phyloP scores from a whole-genome alignment of 2,113 vertebrate genomes.

The Marcusenius ussheri region DNA sequence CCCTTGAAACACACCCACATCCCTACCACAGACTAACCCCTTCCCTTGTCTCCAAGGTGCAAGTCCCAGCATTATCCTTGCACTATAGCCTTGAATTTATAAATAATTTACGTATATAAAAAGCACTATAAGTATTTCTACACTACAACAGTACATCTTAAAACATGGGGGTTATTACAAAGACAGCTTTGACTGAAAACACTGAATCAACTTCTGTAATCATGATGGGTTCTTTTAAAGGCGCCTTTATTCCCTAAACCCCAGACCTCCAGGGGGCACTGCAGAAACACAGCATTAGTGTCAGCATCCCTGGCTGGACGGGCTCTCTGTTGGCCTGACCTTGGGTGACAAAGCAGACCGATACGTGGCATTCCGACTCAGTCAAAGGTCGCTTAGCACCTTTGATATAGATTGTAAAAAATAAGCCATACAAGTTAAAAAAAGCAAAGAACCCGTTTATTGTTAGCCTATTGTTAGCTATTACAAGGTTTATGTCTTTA shows the following conservation, averaged over 20 bases:
- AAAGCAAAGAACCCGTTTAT: constrained; percentile 58
- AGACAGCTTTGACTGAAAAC: not conserved
- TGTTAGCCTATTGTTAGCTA: constrained; percentile 55
- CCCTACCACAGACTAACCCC: not conserved
- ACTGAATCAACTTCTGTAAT: not conserved
- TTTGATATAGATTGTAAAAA: constrained; percentile 42
- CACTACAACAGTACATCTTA: not conserved
- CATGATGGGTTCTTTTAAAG: constrained; percentile 15
- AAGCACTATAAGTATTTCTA: constrained; percentile 9
- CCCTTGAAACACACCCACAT: not conserved
- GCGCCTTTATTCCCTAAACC: not conserved
- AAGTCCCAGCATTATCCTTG: not conserved
- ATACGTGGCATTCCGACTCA: not conserved
- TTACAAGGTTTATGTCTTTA: constrained; percentile 50
- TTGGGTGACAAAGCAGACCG: constrained; percentile 15
- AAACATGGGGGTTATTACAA: not conserved
- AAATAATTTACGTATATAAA: not conserved
- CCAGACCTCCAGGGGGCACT: not conserved
- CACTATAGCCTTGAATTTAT: not conserved
- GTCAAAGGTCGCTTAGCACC: constrained; percentile 57
- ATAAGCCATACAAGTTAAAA: constrained; percentile 56
- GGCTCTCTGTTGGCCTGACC: not conserved
- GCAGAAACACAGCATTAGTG: not conserved
- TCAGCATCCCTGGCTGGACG: not conserved
- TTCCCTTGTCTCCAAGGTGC: not conserved